These are phyloP conservation scores for Penaeus indicus DNA, from an alignment of 1,140 invertebrate genomes.

Conservation along the genomic window DNA sequence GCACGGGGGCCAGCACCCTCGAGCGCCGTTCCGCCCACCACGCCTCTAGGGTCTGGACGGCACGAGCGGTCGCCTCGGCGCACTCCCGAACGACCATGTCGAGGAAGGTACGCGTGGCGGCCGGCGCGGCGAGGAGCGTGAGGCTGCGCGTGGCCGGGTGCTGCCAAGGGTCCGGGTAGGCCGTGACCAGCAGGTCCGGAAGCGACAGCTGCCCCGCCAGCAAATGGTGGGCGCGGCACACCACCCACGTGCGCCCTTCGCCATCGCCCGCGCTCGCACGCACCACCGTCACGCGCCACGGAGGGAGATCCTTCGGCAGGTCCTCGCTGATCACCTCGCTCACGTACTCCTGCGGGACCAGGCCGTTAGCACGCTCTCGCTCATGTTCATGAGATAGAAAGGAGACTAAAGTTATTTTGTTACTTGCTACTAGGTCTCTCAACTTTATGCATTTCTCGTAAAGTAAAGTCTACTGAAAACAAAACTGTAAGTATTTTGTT, in stretches of 20 bases:
- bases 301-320: conserved; percentile 40
- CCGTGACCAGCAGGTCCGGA: conserved; percentile 40
- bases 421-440: background rate
- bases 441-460: no score
- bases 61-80: background rate
- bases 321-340: conserved; percentile 51
- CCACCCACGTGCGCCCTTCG: conserved; percentile 48
- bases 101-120: conserved; percentile 21
- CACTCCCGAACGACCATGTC: background rate
- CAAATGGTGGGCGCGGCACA: conserved; percentile 47
- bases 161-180: conserved; percentile 56
- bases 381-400: background rate
- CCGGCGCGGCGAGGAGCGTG: conserved; percentile 45
- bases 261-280: conserved; percentile 16
- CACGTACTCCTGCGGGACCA: conserved; percentile 43
- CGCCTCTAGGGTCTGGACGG: no score
- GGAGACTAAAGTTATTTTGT: background rate
- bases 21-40: conserved; percentile 8
- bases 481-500: no score
- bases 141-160: conserved; percentile 48
- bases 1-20: background rate
- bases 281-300: conserved; percentile 46
- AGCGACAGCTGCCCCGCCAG: conserved; percentile 34
- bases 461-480: no score
- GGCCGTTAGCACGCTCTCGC: no score